Conservation (phyloP, 1,140 invertebrate genomes). For the Drosophila sechellia region DNA sequence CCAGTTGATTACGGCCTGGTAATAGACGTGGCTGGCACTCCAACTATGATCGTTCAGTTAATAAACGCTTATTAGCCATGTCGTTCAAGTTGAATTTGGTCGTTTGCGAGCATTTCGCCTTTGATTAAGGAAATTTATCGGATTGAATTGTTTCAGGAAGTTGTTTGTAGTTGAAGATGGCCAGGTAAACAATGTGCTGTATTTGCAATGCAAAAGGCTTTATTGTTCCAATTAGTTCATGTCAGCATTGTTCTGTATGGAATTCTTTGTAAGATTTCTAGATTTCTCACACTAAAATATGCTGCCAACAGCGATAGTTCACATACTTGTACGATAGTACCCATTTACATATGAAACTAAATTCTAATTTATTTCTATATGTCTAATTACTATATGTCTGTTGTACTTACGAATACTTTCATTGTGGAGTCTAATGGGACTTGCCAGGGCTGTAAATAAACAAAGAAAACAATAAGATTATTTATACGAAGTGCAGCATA, state of each 20-base stretch:
- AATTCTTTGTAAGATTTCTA: conserved; percentile 2
- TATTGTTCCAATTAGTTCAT: conserved; percentile 11
- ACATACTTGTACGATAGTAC: conserved; percentile 9
- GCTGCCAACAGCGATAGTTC: conserved; percentile 7
- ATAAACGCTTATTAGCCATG: conserved; percentile 42
- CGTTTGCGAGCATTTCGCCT: conserved; percentile 21
- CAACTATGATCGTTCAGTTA: conserved; percentile 50
- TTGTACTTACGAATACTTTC: conserved; percentile 82
- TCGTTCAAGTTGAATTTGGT: conserved; percentile 76
- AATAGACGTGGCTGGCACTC: conserved; percentile 51
- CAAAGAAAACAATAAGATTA: conserved; percentile 36
- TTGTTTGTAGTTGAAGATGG: conserved; percentile 2
- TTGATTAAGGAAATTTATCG: conserved; percentile 16
- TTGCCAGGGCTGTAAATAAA: conserved; percentile 74
- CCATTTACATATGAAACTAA: conserved; percentile 12
- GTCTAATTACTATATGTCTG: conserved; percentile 9
- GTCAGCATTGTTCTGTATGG: conserved; percentile 21
- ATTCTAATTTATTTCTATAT: conserved; percentile 8
- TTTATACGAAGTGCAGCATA: conserved; percentile 20
- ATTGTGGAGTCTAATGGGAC: conserved; percentile 65
- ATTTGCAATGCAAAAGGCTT: conserved; percentile 19
- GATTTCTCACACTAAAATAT: conserved; percentile 23
- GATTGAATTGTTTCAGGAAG: conserved; percentile 51
- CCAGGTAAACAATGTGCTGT: background rate
- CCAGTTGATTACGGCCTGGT: conserved; percentile 47